Conservation (phyloP, 2,797 vertebrate species). For the Parauchenoglanis ngamensis region DNA sequence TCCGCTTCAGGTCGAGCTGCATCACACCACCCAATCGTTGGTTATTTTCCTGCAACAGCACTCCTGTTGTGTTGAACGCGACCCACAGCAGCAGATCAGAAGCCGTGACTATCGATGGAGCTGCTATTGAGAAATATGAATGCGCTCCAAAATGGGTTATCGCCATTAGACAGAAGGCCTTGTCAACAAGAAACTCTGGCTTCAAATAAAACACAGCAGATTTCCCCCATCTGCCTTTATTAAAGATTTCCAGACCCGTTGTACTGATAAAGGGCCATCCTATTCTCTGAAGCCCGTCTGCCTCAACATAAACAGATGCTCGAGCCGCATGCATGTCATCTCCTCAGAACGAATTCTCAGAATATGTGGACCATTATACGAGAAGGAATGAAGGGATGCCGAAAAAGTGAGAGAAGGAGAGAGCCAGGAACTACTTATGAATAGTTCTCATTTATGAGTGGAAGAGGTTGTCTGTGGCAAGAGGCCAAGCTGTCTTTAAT, state of each 20-base stretch:
- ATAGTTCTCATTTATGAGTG: not conserved
- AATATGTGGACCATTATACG: not conserved
- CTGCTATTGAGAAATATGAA: not conserved
- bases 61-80: not conserved
- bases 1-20: not conserved
- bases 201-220: not conserved
- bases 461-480: conserved; percentile 10
- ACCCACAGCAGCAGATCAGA: no score
- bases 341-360: not conserved
- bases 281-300: not conserved
- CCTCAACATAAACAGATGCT: conserved; percentile 6
- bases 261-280: not conserved
- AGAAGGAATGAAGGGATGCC: not conserved
- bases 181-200: conserved; percentile 18
- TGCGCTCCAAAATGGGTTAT: not conserved
- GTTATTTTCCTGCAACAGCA: not conserved
- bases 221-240: not conserved
- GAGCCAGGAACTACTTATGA: conserved; percentile 3
- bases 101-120: not conserved
- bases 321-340: not conserved
- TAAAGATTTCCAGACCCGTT: conserved; percentile 1
- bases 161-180: not conserved
- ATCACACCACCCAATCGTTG: not conserved
- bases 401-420: not conserved
- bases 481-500: conserved; percentile 20